Evolutionary conservation across 2,113 vertebrate genomes (phyloP).

Genomic region (Sinocyclocheilus anshuiensis): DNA sequence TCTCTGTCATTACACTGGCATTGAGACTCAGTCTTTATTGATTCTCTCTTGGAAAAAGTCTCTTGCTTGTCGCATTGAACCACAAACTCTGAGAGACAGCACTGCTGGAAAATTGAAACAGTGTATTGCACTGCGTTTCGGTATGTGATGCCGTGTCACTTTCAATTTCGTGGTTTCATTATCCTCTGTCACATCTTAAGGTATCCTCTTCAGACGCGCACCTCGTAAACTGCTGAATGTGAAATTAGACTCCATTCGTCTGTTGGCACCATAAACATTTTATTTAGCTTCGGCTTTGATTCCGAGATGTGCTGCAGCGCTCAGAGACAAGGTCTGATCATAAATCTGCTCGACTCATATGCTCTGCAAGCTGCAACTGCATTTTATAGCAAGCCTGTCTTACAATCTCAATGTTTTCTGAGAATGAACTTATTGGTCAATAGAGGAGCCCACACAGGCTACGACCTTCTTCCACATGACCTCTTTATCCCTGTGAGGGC

Average conservation of each 20-base stretch:
- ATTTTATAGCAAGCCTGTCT: not conserved
- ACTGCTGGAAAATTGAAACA: slow-evolving; percentile 59
- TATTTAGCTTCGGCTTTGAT: slow-evolving; percentile 51
- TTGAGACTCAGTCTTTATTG: slow-evolving; percentile 50
- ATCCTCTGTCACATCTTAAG: slow-evolving; percentile 35
- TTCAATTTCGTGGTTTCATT: slow-evolving; percentile 56
- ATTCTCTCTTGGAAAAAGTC: slow-evolving; percentile 49
- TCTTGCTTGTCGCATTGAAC: slow-evolving; percentile 48
- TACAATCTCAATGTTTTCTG: slow-evolving; percentile 7
- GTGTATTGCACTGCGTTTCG: slow-evolving; percentile 49
- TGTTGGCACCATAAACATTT: slow-evolving; percentile 65
- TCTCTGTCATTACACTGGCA: slow-evolving; percentile 27
- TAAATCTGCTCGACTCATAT: slow-evolving; percentile 34
- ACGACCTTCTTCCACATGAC: not conserved
- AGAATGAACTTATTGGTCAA: slow-evolving; percentile 19
- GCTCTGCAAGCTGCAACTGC: not conserved
- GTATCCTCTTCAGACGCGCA: slow-evolving; percentile 53
- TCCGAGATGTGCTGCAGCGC: slow-evolving; percentile 51
- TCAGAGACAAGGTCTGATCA: not conserved
- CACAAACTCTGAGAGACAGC: slow-evolving; percentile 38
- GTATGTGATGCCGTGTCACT: slow-evolving; percentile 61
- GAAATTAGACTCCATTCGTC: slow-evolving; percentile 69
- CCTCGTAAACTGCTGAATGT: slow-evolving; percentile 67
- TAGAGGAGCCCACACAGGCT: not conserved
- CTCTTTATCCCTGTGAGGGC: not conserved